These are phyloP conservation scores for Scophthalmus maximus DNA, from an alignment of 2,113 vertebrate species.

Conservation along the genomic window DNA sequence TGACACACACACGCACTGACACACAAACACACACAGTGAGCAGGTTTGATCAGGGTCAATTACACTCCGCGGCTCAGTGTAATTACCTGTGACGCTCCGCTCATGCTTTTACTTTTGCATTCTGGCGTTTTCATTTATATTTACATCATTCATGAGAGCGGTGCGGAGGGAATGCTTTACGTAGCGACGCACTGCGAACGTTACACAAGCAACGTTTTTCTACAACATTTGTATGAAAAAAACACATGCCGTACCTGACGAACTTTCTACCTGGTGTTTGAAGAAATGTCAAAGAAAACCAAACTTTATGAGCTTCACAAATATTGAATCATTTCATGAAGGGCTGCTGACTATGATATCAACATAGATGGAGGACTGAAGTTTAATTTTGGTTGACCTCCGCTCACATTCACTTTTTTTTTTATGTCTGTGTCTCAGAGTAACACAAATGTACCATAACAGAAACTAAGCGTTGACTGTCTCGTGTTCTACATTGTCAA, in stretches of 20 bases:
- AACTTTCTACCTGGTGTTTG: no score
- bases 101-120: constrained; percentile 56
- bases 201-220: no score
- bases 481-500: no score
- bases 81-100: constrained; percentile 66
- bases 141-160: constrained; percentile 33
- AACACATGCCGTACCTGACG: no score
- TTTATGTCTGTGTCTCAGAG: no score
- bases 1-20: constrained; percentile 18
- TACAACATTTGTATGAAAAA: no score
- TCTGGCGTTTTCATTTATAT: constrained; percentile 64
- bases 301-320: not conserved
- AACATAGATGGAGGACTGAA: not conserved
- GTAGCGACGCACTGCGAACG: no score
- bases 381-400: not conserved
- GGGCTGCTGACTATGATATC: not conserved
- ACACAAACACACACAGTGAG: constrained; percentile 29
- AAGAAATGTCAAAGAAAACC: not conserved
- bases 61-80: constrained; percentile 56
- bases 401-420: no score
- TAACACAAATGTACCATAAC: no score
- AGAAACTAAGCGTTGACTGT: no score
- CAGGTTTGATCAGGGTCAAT: constrained; percentile 71
- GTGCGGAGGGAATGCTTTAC: no score
- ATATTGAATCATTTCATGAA: not conserved